phyloP scores from a whole-genome alignment of 2,888 invertebrate species.

The Gastracanthus pulcherrimus region DNA sequence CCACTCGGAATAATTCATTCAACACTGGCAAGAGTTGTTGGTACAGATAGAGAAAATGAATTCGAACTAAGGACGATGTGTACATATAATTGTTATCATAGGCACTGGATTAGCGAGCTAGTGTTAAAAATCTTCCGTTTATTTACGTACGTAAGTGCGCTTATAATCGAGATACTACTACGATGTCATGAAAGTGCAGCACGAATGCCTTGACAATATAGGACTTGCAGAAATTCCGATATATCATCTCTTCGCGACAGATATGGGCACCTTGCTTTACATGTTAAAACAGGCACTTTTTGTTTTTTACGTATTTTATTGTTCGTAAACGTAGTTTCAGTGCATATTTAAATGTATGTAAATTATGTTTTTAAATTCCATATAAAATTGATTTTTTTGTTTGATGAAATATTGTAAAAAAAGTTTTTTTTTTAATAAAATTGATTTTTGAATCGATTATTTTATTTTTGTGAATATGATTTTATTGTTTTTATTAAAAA shows the following conservation, averaged over 20 bases:
- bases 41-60: constrained; percentile 20
- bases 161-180: constrained; percentile 38
- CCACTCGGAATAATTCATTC: constrained; percentile 42
- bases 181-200: constrained; percentile 51
- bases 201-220: constrained; percentile 32
- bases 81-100: constrained; percentile 41
- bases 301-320: constrained; percentile 7
- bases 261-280: constrained; percentile 38
- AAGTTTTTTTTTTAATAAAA: background rate
- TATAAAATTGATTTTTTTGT: background rate
- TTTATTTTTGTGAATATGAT: background rate
- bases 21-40: constrained; percentile 53
- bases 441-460: background rate
- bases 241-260: constrained; percentile 31
- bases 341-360: background rate
- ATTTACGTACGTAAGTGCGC: constrained; percentile 37
- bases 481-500: background rate
- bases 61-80: constrained; percentile 18
- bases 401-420: background rate
- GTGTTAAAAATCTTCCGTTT: constrained; percentile 30
- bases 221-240: constrained; percentile 37
- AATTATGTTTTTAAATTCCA: background rate
- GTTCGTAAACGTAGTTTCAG: no score
- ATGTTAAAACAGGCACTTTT: constrained; percentile 52
- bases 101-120: constrained; percentile 58